Evolutionary conservation across 2,888 invertebrate species (phyloP).

Genomic region (Ditula angustiorana): DNA sequence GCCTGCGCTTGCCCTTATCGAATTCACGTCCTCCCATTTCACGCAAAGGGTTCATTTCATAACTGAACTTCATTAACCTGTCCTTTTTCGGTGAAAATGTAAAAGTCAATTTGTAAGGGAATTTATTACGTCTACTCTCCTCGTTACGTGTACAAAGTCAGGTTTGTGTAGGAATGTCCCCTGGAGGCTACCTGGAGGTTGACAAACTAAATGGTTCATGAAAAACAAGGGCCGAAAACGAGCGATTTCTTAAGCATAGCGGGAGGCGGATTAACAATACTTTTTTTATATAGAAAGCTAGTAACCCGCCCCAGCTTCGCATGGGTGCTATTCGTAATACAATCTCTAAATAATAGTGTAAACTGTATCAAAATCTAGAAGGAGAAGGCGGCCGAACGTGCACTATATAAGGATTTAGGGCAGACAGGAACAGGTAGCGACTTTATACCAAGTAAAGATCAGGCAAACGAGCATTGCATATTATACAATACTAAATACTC

Average conservation of each 20-base stretch:
- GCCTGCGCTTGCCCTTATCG: background rate
- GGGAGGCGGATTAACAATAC: no score
- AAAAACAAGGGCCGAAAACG: background rate
- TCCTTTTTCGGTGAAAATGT: background rate
- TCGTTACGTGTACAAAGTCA: background rate
- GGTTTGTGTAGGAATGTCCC: background rate
- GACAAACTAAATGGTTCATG: background rate
- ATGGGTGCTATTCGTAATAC: no score
- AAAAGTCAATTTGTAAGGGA: background rate
- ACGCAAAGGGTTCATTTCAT: conserved; percentile 4
- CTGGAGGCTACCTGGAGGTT: background rate
- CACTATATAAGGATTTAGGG: no score
- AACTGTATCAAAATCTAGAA: no score
- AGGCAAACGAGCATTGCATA: no score
- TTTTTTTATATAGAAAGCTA: no score
- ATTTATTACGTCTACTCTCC: background rate
- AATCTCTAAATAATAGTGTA: no score
- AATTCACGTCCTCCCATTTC: background rate
- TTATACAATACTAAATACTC: no score
- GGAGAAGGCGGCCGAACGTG: no score
- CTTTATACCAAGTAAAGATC: no score
- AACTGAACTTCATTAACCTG: conserved; percentile 6
- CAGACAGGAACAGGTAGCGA: no score
- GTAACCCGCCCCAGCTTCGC: no score
- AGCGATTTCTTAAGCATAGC: background rate